Evolutionary conservation across 2,113 vertebrate genomes (phyloP).

Genomic region (Macaca mulatta): DNA sequence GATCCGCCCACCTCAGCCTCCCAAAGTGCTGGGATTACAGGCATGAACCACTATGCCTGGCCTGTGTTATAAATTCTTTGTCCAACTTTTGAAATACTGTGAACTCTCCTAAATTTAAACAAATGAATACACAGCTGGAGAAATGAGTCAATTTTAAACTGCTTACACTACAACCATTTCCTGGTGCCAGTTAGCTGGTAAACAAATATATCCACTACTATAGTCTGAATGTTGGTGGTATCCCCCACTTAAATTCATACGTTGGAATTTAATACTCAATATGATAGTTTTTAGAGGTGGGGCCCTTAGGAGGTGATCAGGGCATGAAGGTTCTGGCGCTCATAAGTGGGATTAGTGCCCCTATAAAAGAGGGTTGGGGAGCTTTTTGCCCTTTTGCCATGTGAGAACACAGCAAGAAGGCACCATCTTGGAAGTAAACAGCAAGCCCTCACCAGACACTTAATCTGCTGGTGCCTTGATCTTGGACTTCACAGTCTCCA

Average conservation of each 20-base stretch:
- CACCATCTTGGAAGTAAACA: background rate
- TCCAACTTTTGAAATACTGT: background rate
- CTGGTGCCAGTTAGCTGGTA: background rate
- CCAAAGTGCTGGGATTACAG: no score
- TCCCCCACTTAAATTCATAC: background rate
- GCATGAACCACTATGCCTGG: no score
- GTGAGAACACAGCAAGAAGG: background rate
- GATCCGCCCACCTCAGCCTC: no score
- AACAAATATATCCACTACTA: background rate
- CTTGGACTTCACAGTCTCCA: background rate
- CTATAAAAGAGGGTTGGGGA: background rate
- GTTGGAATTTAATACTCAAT: background rate
- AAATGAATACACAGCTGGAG: background rate
- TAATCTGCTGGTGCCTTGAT: background rate
- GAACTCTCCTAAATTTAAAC: constrained; percentile 21
- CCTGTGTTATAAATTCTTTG: background rate
- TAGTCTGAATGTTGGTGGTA: background rate
- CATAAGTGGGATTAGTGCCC: background rate
- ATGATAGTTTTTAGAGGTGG: background rate
- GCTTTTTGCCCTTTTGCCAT: background rate
- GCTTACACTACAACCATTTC: background rate
- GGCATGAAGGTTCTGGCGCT: background rate
- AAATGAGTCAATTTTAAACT: background rate
- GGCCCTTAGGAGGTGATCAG: background rate
- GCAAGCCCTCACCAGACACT: background rate